A percentile compares a stretch with the other conserved stretches of the same genome.
Evolutionary conservation across 1,140 invertebrate genomes (phyloP).

Genomic region (Charaxes varanes): DNA sequence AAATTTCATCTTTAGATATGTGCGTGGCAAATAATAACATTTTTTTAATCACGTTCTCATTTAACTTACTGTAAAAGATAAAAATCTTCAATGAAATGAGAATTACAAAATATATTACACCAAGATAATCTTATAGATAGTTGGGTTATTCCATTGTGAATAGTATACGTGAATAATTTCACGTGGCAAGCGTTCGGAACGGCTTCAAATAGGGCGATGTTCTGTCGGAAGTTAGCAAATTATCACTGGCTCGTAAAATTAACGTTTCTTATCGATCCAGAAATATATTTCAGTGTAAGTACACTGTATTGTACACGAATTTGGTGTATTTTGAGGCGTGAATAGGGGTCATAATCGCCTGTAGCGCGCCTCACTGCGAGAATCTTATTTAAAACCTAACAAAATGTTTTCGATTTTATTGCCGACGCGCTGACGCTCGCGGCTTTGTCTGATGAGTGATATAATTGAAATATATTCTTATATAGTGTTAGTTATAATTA

Average conservation of each 20-base stretch:
- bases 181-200: conserved; percentile 62
- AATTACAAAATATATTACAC: conserved; percentile 3
- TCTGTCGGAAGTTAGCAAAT: conserved; percentile 73
- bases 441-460: too few species aligned
- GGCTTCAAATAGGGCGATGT: conserved; percentile 64
- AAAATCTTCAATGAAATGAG: not conserved
- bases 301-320: conserved; percentile 33
- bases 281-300: conserved; percentile 60
- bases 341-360: conserved; percentile 55
- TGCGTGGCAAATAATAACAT: too few species aligned
- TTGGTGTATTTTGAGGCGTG: conserved; percentile 42
- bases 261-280: conserved; percentile 71
- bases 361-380: conserved; percentile 29
- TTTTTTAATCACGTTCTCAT: too few species aligned
- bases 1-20: too few species aligned
- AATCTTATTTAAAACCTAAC: conserved; percentile 72
- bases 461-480: too few species aligned
- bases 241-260: conserved; percentile 73
- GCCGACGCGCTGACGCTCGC: too few species aligned
- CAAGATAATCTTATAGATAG: conserved; percentile 19
- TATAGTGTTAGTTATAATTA: too few species aligned
- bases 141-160: conserved; percentile 36
- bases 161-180: conserved; percentile 41
- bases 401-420: conserved; percentile 74
- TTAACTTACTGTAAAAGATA: too few species aligned